Base-by-base conservation (phyloP, 2,888 invertebrate genomes). In the Heliconius sara region DNA sequence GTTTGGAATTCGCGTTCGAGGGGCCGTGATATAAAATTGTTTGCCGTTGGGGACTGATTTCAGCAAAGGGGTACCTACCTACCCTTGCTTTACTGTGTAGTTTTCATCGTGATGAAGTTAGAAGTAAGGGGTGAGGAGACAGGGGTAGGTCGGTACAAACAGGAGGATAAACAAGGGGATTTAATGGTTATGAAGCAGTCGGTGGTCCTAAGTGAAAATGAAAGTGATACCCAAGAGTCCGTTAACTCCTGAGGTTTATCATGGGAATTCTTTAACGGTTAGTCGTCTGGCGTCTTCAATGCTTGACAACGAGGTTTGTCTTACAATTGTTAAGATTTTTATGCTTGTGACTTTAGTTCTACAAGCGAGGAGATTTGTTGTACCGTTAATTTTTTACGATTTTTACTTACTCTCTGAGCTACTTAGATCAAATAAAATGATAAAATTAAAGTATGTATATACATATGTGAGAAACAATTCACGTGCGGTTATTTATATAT, bases 121-220 rank as follows among this genome's bases (percentile, higher is more conserved):
- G 87, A 85, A 89, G 87, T 84, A 83, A 84, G 30, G 60, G 22
- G 34, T n/a, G 47, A 65, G 79, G 87, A 84, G 85, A 43, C 39
- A 25, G 82, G 30, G 47, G 80, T 76, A 74, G 67, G 79, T 85
- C 85, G 84, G 85, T 76, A 78, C 79, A 86, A 88, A 86, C 87
- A 88, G 86, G 83, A 86, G 90, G 86, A 90, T 93, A 91, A 93
- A 93, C 91, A 91, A 89, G 87, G 85, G 88, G 88, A 90, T 91
- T 90, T 92, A 92, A 93, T 91, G 91, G 89, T 91, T 91, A 92
- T 91, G 88, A 87, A 89, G 89, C 88, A 89, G 91, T 91, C 89
- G 87, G 89, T 89, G 88, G 89, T 87, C 88, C 89, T 92, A 91
- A 92, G 93, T 92, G 93, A 92, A 92, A 93, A 92, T 91, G 90